Conservation (phyloP, 2,113 vertebrate species). For the Microcebus griseorufus region DNA sequence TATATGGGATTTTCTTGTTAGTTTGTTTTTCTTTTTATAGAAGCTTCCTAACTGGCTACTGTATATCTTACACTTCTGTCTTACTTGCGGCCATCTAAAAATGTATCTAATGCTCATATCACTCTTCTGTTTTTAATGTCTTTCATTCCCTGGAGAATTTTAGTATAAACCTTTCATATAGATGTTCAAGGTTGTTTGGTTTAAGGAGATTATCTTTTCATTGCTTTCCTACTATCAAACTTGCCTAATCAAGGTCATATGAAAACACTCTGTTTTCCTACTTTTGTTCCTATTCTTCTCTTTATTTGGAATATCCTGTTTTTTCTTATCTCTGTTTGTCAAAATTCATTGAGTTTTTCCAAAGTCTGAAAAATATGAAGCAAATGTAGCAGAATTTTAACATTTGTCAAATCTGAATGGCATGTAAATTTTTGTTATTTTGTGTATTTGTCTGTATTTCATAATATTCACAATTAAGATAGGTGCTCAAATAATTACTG, state of each 20-base stretch:
- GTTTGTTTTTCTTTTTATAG: not conserved
- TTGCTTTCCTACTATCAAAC: not conserved
- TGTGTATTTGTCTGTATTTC: not conserved
- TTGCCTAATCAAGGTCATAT: not conserved
- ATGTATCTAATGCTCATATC: not conserved
- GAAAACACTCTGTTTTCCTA: not conserved
- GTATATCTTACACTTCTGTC: not conserved
- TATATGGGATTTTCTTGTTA: not conserved
- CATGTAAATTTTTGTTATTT: not conserved
- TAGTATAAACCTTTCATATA: conserved; percentile 9
- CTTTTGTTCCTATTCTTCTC: not conserved
- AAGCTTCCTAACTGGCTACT: not conserved
- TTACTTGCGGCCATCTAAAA: not conserved
- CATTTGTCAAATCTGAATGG: conserved; percentile 20
- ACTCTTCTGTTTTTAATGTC: not conserved
- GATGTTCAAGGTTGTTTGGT: not conserved
- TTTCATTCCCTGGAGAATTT: conserved; percentile 6
- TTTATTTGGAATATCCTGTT: not conserved
- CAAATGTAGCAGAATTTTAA: not conserved
- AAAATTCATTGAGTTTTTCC: conserved; percentile 21
- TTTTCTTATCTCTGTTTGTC: not conserved
- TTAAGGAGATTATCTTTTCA: conserved; percentile 2
- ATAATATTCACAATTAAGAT: not conserved
- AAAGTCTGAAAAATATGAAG: not conserved
- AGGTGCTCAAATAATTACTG: not conserved